Percentiles rank a stretch among this genome's conserved stretches.
These are phyloP conservation scores for Drosophila ogumai DNA, from an alignment of 1,140 invertebrate genomes.

Conservation along the genomic window DNA sequence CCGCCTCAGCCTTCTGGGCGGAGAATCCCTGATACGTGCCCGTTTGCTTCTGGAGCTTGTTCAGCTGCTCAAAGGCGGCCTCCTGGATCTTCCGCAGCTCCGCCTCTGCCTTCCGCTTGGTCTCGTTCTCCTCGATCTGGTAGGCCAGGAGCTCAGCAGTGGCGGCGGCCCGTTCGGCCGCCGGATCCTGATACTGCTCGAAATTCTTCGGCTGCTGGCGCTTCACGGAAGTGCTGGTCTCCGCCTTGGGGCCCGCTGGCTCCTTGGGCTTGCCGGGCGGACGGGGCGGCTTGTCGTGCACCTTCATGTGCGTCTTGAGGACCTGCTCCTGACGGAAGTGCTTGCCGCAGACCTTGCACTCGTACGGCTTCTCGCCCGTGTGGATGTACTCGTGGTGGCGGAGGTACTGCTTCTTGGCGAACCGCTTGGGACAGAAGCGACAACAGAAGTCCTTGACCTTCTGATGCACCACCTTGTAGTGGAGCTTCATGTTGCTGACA, in stretches of 20 bases:
- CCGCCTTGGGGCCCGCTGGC: conserved; percentile 51
- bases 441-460: conserved; percentile 83
- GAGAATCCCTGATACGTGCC: conserved; percentile 70
- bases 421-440: conserved; percentile 78
- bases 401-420: conserved; percentile 81
- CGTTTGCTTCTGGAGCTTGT: conserved; percentile 70
- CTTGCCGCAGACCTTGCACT: conserved; percentile 76
- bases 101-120: conserved; percentile 73
- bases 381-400: conserved; percentile 83
- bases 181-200: conserved; percentile 69
- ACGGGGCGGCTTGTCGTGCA: conserved; percentile 71
- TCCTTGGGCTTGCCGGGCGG: conserved; percentile 59
- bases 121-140: conserved; percentile 73
- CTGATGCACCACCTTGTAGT: conserved; percentile 80
- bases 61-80: conserved; percentile 72
- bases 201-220: conserved; percentile 69
- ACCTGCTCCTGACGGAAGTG: conserved; percentile 80
- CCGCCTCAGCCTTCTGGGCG: conserved; percentile 64
- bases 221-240: conserved; percentile 49
- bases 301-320: conserved; percentile 78
- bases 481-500: conserved; percentile 77
- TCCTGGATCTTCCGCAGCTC: conserved; percentile 74
- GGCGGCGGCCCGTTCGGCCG: conserved; percentile 69
- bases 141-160: conserved; percentile 69
- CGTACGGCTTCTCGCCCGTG: conserved; percentile 85